phyloP scores from a whole-genome alignment of 2,797 vertebrate genomes.

The Jordanella pulchra region DNA sequence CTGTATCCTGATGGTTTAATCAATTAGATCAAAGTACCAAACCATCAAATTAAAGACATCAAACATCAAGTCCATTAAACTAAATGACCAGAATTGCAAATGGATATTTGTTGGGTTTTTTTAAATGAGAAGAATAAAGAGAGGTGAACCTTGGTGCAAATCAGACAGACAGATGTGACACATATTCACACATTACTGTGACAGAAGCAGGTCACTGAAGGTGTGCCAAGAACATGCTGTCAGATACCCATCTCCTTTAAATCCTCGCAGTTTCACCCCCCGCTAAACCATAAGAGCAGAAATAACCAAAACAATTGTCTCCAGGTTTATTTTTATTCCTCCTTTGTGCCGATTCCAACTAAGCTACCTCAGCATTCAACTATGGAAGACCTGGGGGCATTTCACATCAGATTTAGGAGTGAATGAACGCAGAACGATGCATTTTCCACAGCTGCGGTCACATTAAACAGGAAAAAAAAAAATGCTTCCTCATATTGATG shows the following conservation, averaged over 20 bases:
- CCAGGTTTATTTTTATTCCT: constrained; percentile 3
- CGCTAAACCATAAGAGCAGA: constrained; percentile 8
- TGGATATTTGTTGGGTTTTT: not conserved
- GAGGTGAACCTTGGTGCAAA: constrained; percentile 8
- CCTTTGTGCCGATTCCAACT: constrained; percentile 9
- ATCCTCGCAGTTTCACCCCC: constrained; percentile 17
- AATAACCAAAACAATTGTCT: not conserved
- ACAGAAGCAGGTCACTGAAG: constrained; percentile 58
- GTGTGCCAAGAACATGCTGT: constrained; percentile 54
- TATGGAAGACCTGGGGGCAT: constrained; percentile 9
- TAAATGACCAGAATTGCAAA: not conserved
- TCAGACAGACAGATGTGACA: constrained; percentile 23
- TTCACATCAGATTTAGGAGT: constrained; percentile 28
- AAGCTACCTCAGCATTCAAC: constrained; percentile 6
- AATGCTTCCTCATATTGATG: constrained; percentile 49
- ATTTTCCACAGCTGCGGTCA: constrained; percentile 47
- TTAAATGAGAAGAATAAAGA: not conserved
- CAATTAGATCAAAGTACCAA: not conserved
- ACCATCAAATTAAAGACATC: not conserved
- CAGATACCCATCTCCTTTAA: constrained; percentile 25
- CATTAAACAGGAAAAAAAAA: constrained; percentile 36
- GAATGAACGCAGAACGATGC: constrained; percentile 41
- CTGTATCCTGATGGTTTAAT: not conserved
- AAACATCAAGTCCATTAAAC: not conserved
- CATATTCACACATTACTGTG: constrained; percentile 47